Evolutionary conservation across 1,140 invertebrate species (phyloP).

Genomic region (Lucilia cuprina): DNA sequence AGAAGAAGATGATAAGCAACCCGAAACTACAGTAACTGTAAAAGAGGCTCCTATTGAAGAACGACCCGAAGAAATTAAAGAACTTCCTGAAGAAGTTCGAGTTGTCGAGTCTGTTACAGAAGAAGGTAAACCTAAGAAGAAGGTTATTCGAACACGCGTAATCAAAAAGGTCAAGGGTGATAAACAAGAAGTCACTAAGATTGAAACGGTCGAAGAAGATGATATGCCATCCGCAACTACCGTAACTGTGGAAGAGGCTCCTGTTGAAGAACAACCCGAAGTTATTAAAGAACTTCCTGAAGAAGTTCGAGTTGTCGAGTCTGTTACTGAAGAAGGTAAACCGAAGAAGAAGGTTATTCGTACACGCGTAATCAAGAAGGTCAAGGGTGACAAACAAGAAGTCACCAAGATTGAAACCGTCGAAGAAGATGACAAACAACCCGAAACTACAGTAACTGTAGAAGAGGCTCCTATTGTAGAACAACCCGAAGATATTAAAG

Average conservation of each 20-base stretch:
- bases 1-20: slow-evolving; percentile 49
- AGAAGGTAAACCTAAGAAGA: slow-evolving; percentile 31
- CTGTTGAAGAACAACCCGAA: slow-evolving; percentile 4
- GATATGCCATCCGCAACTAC: slow-evolving; percentile 52
- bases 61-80: slow-evolving; percentile 43
- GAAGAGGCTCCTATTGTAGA: slow-evolving; percentile 40
- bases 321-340: slow-evolving; percentile 43
- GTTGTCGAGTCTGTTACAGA: slow-evolving; percentile 38
- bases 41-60: slow-evolving; percentile 38
- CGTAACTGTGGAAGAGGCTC: slow-evolving; percentile 43
- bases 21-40: slow-evolving; percentile 47
- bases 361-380: slow-evolving; percentile 50
- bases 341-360: slow-evolving; percentile 50
- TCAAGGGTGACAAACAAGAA: slow-evolving; percentile 48
- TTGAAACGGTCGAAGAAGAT: slow-evolving; percentile 60
- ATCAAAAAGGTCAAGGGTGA: slow-evolving; percentile 50
- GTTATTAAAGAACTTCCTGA: slow-evolving; percentile 17
- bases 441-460: slow-evolving; percentile 45
- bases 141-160: slow-evolving; percentile 44
- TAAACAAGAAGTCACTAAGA: slow-evolving; percentile 54
- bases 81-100: slow-evolving; percentile 35
- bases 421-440: slow-evolving; percentile 51
- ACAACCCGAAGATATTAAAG: slow-evolving; percentile 43
- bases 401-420: slow-evolving; percentile 50
- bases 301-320: slow-evolving; percentile 27